A percentile compares a stretch with the other conserved stretches of the same genome.
Evolutionary conservation across 2,888 invertebrate species (phyloP).

Genomic region (Crossocerus cetratus): DNA sequence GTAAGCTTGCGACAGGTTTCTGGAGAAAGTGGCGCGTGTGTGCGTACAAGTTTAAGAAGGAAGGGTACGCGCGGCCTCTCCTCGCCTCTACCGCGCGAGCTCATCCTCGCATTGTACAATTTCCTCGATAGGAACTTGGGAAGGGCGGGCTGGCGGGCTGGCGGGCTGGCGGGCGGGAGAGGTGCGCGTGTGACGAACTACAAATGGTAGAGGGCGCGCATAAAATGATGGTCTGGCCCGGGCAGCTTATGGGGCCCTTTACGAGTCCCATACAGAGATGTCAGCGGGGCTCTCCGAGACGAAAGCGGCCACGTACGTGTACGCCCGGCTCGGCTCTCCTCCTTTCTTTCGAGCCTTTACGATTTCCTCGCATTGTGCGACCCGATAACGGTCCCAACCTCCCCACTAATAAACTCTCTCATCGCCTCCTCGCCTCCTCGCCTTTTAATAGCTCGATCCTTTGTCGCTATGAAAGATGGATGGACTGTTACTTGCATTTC

Average conservation of each 20-base stretch:
- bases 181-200: constrained; percentile 44
- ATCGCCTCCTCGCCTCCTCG: constrained; percentile 49
- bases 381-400: constrained; percentile 56
- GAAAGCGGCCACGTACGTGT: constrained; percentile 33
- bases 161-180: no score
- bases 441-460: constrained; percentile 17
- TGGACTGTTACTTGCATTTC: background rate
- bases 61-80: no score
- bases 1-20: background rate
- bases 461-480: background rate
- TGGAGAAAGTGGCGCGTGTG: background rate
- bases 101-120: no score
- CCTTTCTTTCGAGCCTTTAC: constrained; percentile 57
- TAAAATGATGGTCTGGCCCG: constrained; percentile 53
- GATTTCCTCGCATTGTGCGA: constrained; percentile 53
- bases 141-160: no score
- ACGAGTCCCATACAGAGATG: constrained; percentile 58
- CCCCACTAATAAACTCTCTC: constrained; percentile 55
- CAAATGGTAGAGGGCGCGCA: constrained; percentile 31
- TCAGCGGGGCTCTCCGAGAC: constrained; percentile 50
- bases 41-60: constrained; percentile 4
- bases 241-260: constrained; percentile 47
- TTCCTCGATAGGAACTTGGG: no score
- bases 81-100: no score
- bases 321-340: constrained; percentile 36